phyloP scores from a whole-genome alignment of 2,888 invertebrate genomes.

The Microctonus aethiopoides region DNA sequence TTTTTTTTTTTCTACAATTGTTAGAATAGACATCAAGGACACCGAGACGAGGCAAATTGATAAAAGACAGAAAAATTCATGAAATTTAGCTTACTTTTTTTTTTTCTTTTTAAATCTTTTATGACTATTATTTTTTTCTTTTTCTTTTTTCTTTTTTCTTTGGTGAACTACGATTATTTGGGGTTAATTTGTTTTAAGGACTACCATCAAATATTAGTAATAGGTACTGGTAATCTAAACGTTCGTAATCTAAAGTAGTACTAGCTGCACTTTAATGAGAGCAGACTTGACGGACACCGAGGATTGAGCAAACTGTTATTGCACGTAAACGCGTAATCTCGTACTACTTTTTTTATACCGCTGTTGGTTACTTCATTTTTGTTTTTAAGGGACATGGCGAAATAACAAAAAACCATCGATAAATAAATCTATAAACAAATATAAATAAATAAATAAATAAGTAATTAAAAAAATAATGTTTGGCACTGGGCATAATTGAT shows the following conservation, averaged over 20 bases:
- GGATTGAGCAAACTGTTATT: slow-evolving; percentile 65
- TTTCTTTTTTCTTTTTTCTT: slow-evolving; percentile 18
- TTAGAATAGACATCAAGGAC: slow-evolving; percentile 61
- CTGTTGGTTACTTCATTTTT: slow-evolving; percentile 17
- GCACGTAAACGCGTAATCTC: slow-evolving; percentile 57
- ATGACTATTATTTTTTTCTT: slow-evolving; percentile 5
- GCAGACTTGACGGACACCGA: slow-evolving; percentile 64
- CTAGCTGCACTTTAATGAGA: slow-evolving; percentile 55
- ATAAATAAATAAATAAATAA: slow-evolving; percentile 32
- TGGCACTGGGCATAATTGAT: slow-evolving; percentile 2
- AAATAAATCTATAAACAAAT: slow-evolving; percentile 21
- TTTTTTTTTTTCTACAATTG: slow-evolving; percentile 38
- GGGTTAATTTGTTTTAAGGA: background rate
- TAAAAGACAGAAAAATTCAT: slow-evolving; percentile 44
- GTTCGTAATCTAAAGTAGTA: slow-evolving; percentile 48
- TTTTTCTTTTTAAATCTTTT: slow-evolving; percentile 18
- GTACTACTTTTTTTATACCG: slow-evolving; percentile 27
- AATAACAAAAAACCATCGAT: slow-evolving; percentile 30
- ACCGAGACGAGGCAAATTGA: slow-evolving; percentile 55
- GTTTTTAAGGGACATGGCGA: slow-evolving; percentile 42
- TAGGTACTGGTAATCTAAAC: slow-evolving; percentile 25
- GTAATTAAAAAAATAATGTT: slow-evolving; percentile 9
- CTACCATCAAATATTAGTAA: slow-evolving; percentile 13
- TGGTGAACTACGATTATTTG: slow-evolving; percentile 10
- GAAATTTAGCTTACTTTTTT: slow-evolving; percentile 23